Conservation (phyloP, 2,888 invertebrate genomes). For the Lasioglossum calceatum region DNA sequence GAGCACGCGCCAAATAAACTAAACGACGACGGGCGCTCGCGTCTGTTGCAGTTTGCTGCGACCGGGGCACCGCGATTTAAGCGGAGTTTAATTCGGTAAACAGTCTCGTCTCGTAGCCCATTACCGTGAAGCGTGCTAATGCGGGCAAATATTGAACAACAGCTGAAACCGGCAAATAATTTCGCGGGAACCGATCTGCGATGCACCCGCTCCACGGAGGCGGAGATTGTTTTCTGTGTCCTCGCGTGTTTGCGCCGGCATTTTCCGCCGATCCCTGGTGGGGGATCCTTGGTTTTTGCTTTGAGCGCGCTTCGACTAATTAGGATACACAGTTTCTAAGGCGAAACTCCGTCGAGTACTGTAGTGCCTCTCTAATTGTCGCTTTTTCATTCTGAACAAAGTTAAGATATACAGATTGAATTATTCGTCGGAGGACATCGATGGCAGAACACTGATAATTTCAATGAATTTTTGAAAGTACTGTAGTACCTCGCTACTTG, state of each 20-base stretch:
- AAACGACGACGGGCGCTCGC: neutral
- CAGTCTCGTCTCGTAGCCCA: slow-evolving; percentile 55
- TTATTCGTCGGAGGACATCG: neutral
- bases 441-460: too few relatives aligned
- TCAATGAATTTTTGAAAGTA: too few relatives aligned
- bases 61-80: slow-evolving; percentile 34
- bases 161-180: slow-evolving; percentile 46
- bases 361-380: neutral
- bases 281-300: neutral
- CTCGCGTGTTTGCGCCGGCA: neutral
- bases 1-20: neutral
- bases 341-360: neutral
- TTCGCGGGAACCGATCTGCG: slow-evolving; percentile 1
- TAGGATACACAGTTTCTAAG: neutral
- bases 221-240: neutral
- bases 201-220: neutral
- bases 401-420: neutral
- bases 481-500: too few relatives aligned
- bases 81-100: slow-evolving; percentile 60
- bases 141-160: slow-evolving; percentile 58
- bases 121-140: slow-evolving; percentile 56
- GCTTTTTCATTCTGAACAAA: neutral
- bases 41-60: slow-evolving; percentile 11
- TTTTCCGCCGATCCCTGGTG: neutral
- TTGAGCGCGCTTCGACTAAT: neutral